Evolutionary conservation across 2,888 invertebrate genomes (phyloP).

Genomic region (Aquatica leii): DNA sequence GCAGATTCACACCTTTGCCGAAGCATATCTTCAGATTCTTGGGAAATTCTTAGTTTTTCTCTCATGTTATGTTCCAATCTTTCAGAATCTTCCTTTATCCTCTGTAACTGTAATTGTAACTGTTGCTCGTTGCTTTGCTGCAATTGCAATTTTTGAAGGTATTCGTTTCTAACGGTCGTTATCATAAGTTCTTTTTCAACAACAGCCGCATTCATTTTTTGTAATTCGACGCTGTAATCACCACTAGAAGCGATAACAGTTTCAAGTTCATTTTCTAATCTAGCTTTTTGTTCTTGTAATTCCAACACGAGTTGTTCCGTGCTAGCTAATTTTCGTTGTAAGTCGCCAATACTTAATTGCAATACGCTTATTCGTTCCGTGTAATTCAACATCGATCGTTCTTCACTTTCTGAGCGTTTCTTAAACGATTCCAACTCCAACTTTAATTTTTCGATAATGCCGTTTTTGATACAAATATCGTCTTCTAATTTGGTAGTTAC

Average conservation of each 20-base stretch:
- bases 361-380: constrained; percentile 57
- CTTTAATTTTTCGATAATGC: constrained; percentile 45
- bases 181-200: constrained; percentile 48
- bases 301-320: constrained; percentile 64
- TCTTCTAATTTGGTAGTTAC: constrained; percentile 43
- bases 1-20: background rate
- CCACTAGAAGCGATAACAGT: constrained; percentile 46
- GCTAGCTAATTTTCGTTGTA: constrained; percentile 65
- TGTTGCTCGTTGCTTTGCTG: constrained; percentile 43
- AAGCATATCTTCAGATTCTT: background rate
- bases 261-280: constrained; percentile 67
- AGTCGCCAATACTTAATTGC: constrained; percentile 67
- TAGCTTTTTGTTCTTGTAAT: constrained; percentile 64
- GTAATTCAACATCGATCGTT: constrained; percentile 27
- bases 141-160: constrained; percentile 47
- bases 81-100: constrained; percentile 43
- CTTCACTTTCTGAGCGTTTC: constrained; percentile 41
- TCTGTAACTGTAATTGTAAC: constrained; percentile 43
- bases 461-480: constrained; percentile 43
- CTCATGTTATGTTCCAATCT: constrained; percentile 43
- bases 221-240: constrained; percentile 48
- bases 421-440: constrained; percentile 42
- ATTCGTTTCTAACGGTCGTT: constrained; percentile 44
- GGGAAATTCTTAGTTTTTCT: constrained; percentile 44
- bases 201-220: constrained; percentile 47